phyloP scores from a whole-genome alignment of 2,113 vertebrate genomes.

The Mellivora capensis region DNA sequence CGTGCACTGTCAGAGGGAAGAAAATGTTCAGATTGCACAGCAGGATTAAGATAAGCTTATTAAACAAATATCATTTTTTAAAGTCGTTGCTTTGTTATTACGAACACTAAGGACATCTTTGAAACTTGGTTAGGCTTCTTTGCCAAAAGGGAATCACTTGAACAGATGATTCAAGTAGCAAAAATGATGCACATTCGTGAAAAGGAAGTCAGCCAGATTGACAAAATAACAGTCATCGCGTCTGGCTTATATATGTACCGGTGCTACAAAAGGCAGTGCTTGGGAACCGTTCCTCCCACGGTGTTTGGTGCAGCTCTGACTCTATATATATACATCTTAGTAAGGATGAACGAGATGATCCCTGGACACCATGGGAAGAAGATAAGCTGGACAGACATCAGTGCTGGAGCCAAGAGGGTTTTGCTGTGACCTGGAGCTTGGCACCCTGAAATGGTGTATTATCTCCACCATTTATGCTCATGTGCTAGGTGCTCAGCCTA shows the following conservation, averaged over 20 bases:
- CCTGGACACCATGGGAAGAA: neutral
- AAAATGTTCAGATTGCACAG: constrained; percentile 71
- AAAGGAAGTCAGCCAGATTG: neutral
- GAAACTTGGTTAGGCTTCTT: constrained; percentile 57
- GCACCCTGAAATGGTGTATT: neutral
- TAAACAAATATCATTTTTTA: constrained; percentile 64
- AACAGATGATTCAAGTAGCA: constrained; percentile 41
- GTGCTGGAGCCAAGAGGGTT: neutral
- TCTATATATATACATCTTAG: neutral
- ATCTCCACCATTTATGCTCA: neutral
- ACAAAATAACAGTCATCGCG: neutral
- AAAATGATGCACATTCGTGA: neutral
- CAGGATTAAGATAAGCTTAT: constrained; percentile 67
- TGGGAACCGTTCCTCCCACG: neutral
- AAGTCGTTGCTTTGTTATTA: constrained; percentile 50
- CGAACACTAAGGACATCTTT: constrained; percentile 50
- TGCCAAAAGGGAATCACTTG: constrained; percentile 30
- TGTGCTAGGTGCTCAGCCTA: neutral
- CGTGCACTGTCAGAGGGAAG: constrained; percentile 70
- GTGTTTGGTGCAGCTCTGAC: neutral
- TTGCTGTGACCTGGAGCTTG: neutral
- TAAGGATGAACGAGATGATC: neutral
- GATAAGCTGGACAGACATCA: neutral
- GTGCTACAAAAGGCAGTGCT: accelerated
- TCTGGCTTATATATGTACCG: neutral